Evolutionary conservation across 2,797 vertebrate species (phyloP), one percentile per base, ranked within the genome.

Genomic region (Rhodeus uyekii): DNA sequence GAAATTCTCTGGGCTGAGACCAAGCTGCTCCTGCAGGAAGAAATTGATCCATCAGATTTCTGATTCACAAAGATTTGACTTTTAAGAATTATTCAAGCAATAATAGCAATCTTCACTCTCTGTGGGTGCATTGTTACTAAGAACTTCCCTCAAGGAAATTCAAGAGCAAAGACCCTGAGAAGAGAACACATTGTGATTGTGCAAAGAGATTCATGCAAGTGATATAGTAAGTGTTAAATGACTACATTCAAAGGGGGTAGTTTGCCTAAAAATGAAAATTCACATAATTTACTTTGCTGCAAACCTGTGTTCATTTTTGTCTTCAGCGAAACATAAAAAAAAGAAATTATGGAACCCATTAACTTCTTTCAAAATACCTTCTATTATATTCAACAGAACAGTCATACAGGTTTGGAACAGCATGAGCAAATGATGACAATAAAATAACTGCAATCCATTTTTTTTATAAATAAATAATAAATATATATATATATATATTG

Each of bases 1-100:
- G 34, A 89, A 91, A 7, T 87, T 89, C 88, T 95, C 94, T 27
- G 93, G 92, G 84, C 92, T 95, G 82, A 94, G 93, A 22, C 94
- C 93, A 27, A 92, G 94, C 82, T 94, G 93, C 95, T 95, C 87
- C 27, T 85, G 88, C 50, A 84, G 19, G 85, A 74, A 82, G 48
- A 68, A 89, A 61, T 12, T 29, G 3, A 38, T 38, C 46, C 19
- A 24, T 29, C 73, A 58, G 8, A 76, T 71, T 79, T 55, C 38
- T 68, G 22, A 72, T 64, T 69, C 73, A 75, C 27, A 46, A 71
- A 71, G 1, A 1, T 71, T 80, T 81, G 58, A 65, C 78, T 36
- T 73, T 73, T 36, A 72, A 72, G 44, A 73, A 32, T 27, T 46
- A 50, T 42, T 58, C 64, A 68, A 68, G 67, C 19, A 44, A n/a